Evolutionary conservation across 1,140 invertebrate genomes (phyloP), one percentile per base, ranked within the genome.

Genomic region (Cotesia chilonis): DNA sequence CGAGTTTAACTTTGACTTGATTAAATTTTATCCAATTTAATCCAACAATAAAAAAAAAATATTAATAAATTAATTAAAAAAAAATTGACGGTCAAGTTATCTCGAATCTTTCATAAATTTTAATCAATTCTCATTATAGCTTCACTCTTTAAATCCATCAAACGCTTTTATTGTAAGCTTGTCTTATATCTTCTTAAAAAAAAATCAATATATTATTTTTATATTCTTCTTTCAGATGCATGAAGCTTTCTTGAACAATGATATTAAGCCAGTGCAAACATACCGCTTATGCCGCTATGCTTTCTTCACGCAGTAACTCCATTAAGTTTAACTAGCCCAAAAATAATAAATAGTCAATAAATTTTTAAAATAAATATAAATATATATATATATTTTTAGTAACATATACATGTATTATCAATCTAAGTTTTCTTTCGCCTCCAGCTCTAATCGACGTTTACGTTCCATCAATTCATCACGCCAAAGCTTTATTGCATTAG

Each of bases 261-360:
- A 57, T 41, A 80, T 82, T 81, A 81, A 80, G 81, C 73, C 78
- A 81, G 80, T 81, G 74, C 78, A 79, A 14, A 66, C 41, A 47
- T 51, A 73, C 78, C 73, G 80, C 83, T 84, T 86, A 85, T 72
- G 81, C 84, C 84, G 84, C 82, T 87, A 87, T 87, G 84, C 85
- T 87, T 87, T 86, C 76, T 74, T 83, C 78, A 77, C 80, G 79
- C 81, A 76, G 76, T 77, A 79, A 71, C 71, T 64, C 55, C 41
- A 70, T 73, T 73, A 17, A 63, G 59, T 70, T 71, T 64, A 59
- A 68, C 35, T 20, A 28, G 35, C 12, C 60, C 10, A 12, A 73
- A 73, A 20, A 4, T 14, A 66, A 72, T 67, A 52, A 71, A 71
- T 51, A 64, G 41, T 37, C 41, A 57, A 37, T 47, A 4, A 65